Evolutionary conservation across 2,888 invertebrate genomes (phyloP).

Genomic region (Dolomedes plantarius): DNA sequence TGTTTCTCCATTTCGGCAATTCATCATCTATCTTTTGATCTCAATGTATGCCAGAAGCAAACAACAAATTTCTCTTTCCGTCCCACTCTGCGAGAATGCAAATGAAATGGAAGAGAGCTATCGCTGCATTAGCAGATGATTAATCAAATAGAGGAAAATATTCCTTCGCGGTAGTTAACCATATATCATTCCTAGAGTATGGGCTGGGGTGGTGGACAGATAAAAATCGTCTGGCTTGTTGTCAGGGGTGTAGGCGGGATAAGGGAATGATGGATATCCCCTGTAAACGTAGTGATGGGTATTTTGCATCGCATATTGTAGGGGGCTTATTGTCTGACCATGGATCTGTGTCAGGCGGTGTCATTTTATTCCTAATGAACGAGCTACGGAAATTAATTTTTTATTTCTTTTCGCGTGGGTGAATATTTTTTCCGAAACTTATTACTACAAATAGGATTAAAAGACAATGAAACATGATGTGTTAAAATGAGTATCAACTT

Average conservation of each 20-base stretch:
- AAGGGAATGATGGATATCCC: background rate
- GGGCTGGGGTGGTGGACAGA: conserved; percentile 5
- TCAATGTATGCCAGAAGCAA: background rate
- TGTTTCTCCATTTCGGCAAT: conserved; percentile 2
- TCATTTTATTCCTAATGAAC: too few relatives aligned
- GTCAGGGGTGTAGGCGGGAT: conserved; percentile 2
- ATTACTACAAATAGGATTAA: too few relatives aligned
- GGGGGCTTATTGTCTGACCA: background rate
- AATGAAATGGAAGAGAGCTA: background rate
- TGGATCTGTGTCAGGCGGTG: too few relatives aligned
- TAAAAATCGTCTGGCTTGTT: conserved; percentile 12
- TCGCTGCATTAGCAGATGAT: conserved; percentile 9
- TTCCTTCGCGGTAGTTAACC: background rate
- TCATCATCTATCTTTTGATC: conserved; percentile 10
- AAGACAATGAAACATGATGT: too few relatives aligned
- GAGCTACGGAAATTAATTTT: too few relatives aligned
- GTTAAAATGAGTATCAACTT: too few relatives aligned
- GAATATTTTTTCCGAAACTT: too few relatives aligned
- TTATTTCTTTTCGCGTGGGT: too few relatives aligned
- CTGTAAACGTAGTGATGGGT: background rate
- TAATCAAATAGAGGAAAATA: conserved; percentile 12
- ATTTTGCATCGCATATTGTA: background rate
- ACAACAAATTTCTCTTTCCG: conserved; percentile 7
- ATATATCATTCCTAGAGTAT: background rate
- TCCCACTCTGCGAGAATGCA: background rate